phyloP scores from a whole-genome alignment of 92 coral and sea anemone genomes.

The Phenganax subtilis region DNA sequence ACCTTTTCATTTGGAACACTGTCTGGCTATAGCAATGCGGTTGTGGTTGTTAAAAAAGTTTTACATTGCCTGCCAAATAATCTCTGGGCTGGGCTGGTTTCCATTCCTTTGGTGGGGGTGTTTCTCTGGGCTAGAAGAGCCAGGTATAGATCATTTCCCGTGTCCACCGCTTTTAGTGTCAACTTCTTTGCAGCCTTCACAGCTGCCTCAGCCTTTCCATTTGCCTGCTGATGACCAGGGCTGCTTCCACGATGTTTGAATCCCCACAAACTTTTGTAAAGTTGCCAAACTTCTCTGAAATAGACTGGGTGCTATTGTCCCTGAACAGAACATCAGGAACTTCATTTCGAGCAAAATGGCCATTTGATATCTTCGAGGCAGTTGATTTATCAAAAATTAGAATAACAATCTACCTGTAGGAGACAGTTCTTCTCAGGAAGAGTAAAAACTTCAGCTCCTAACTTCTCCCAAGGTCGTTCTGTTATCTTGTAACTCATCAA shows the following conservation, averaged over 20 bases:
- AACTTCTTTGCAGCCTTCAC: constrained; percentile 23
- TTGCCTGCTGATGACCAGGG: constrained; percentile 30
- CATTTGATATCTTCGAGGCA: no score
- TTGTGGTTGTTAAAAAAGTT: constrained; percentile 55
- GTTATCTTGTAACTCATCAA: no score
- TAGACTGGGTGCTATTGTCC: no score
- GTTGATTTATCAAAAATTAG: no score
- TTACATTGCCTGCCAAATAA: constrained; percentile 33
- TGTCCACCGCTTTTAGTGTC: constrained; percentile 7
- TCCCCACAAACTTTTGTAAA: no score
- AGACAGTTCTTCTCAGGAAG: no score
- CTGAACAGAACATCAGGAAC: no score
- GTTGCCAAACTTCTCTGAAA: no score
- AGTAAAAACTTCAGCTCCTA: no score
- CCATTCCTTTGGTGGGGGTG: constrained; percentile 35
- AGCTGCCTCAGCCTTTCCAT: background rate
- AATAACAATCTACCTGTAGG: no score
- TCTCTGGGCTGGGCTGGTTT: constrained; percentile 29
- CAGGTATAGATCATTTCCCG: constrained; percentile 14
- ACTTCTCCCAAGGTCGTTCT: no score
- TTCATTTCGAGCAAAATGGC: no score
- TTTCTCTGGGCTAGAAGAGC: constrained; percentile 14
- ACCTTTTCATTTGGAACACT: constrained; percentile 27
- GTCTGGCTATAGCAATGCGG: constrained; percentile 49
- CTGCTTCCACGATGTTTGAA: background rate